Evolutionary conservation across 1,140 invertebrate species (phyloP).

Genomic region (Belonocnema kinseyi): DNA sequence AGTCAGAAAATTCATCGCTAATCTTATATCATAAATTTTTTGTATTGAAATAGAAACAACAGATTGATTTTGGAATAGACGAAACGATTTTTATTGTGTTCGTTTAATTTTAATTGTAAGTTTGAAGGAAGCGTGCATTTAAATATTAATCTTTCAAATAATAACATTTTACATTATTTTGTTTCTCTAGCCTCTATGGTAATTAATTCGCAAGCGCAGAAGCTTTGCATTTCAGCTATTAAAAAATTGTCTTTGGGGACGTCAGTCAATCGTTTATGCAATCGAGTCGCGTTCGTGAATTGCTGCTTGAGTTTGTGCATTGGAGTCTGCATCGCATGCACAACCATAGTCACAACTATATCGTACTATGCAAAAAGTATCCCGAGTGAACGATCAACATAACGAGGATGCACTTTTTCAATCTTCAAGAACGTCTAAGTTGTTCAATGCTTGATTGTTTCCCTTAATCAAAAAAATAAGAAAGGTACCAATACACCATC

Average conservation of each 20-base stretch:
- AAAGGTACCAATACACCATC: too few relatives aligned
- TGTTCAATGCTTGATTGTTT: neutral
- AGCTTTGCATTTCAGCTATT: neutral
- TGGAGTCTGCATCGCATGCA: constrained; percentile 27
- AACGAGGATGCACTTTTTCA: constrained; percentile 33
- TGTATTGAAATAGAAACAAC: too few relatives aligned
- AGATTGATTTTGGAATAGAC: too few relatives aligned
- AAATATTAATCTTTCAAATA: too few relatives aligned
- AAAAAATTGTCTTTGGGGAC: neutral
- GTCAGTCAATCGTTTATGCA: constrained; percentile 59
- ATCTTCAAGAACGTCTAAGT: constrained; percentile 25
- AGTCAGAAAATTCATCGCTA: too few relatives aligned
- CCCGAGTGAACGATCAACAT: constrained; percentile 42
- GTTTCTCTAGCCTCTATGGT: too few relatives aligned
- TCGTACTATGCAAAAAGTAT: constrained; percentile 48
- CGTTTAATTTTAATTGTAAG: too few relatives aligned
- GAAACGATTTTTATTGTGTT: too few relatives aligned
- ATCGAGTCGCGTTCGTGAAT: constrained; percentile 45
- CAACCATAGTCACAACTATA: neutral
- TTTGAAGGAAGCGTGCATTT: too few relatives aligned
- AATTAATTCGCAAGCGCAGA: too few relatives aligned
- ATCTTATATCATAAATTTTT: too few relatives aligned
- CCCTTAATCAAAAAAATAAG: neutral
- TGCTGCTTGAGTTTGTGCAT: constrained; percentile 31
- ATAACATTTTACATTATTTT: too few relatives aligned